A percentile compares a stretch with the other conserved stretches of the same genome.
phyloP scores from a whole-genome alignment of 2,888 invertebrate genomes.

The Scaptomyza caliginosa region DNA sequence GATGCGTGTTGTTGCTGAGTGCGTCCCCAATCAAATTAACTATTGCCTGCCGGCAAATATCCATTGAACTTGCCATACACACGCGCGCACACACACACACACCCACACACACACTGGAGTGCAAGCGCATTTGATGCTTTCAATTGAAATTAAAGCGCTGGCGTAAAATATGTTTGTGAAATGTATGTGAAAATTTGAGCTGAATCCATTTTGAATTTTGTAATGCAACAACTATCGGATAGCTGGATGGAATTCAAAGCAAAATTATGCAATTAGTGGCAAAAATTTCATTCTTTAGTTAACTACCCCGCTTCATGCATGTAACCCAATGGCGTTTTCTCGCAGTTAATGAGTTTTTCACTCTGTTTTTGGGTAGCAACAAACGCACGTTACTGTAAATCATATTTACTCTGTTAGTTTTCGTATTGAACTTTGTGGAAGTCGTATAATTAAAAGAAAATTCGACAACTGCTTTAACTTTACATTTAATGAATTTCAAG shows the following conservation, averaged over 20 bases:
- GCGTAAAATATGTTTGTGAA: not conserved
- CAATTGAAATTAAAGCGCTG: constrained; percentile 1
- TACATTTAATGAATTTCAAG: not conserved
- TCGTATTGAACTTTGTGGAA: not conserved
- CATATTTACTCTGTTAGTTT: not conserved
- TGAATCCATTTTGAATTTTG: not conserved
- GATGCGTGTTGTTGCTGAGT: constrained; percentile 9
- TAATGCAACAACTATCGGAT: not conserved
- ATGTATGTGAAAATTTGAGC: not conserved
- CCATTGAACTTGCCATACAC: not conserved
- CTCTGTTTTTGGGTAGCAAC: not conserved
- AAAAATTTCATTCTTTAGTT: not conserved
- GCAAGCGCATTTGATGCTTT: not conserved
- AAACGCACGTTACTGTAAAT: not conserved
- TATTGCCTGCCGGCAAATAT: not conserved
- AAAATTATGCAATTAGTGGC: constrained; percentile 1
- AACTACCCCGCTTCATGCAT: no score
- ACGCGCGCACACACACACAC: not conserved
- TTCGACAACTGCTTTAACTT: not conserved
- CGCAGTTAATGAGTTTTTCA: constrained; percentile 10
- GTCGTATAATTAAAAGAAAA: no score
- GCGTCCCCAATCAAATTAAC: constrained; percentile 27
- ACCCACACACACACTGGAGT: not conserved
- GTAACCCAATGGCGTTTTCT: not conserved
- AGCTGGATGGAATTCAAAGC: not conserved